A percentile compares a stretch with the other conserved stretches of the same genome.
phyloP scores from a whole-genome alignment of 2,888 invertebrate species.

The Megastigmus dorsalis region DNA sequence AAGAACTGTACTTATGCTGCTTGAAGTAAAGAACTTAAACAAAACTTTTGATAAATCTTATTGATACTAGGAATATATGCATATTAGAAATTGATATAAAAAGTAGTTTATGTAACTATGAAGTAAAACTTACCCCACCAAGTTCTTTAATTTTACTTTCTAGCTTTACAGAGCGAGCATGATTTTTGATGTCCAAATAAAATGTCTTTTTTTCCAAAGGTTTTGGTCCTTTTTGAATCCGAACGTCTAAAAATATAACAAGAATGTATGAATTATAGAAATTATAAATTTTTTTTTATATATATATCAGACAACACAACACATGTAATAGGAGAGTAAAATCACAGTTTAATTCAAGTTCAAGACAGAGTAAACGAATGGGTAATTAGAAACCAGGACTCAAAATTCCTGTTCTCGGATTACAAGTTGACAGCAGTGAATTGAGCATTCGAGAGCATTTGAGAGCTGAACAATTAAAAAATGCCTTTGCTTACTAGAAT shows the following conservation, averaged over 20 bases:
- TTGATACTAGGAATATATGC: neutral
- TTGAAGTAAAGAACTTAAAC: too few relatives aligned
- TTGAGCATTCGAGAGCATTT: neutral
- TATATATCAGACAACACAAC: too few relatives aligned
- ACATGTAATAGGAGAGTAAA: too few relatives aligned
- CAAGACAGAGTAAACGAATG: neutral
- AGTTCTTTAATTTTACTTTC: slow-evolving; percentile 83
- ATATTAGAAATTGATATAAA: neutral
- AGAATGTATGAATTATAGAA: neutral
- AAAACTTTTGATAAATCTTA: slow-evolving; percentile 7
- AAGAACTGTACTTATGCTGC: too few relatives aligned
- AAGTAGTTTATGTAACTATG: slow-evolving; percentile 24
- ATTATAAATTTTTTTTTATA: too few relatives aligned
- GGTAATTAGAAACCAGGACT: slow-evolving; percentile 5
- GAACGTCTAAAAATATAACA: slow-evolving; percentile 62
- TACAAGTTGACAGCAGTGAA: neutral
- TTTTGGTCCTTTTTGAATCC: slow-evolving; percentile 75
- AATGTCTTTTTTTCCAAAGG: slow-evolving; percentile 82
- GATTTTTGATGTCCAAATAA: slow-evolving; percentile 86
- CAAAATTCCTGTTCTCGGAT: neutral
- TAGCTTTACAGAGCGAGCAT: slow-evolving; percentile 79
- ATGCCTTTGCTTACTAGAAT: neutral
- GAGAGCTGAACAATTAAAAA: neutral
- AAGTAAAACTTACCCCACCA: slow-evolving; percentile 80
- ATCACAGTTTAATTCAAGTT: neutral